Percentiles rank a stretch among this genome's conserved stretches.
Conservation (phyloP, 2,113 vertebrate genomes). For the Seriola aureovittata region DNA sequence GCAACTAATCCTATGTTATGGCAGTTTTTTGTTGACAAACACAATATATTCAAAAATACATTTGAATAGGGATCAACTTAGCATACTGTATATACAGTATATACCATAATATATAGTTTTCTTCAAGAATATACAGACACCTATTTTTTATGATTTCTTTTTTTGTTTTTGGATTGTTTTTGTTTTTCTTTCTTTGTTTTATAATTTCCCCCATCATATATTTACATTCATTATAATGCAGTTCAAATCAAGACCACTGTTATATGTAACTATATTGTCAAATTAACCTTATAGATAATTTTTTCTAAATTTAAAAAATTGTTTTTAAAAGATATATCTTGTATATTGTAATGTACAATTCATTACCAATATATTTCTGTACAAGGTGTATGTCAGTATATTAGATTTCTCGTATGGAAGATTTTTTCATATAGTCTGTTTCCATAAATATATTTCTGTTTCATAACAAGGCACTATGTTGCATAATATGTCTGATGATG, state of each 20-base stretch:
- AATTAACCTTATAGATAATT: no score
- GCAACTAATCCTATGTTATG: neutral
- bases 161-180: neutral
- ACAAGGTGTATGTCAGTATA: neutral
- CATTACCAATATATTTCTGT: no score
- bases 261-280: neutral
- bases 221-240: neutral
- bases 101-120: no score
- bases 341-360: no score
- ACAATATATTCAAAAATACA: neutral
- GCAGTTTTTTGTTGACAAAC: neutral
- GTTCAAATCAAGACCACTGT: neutral
- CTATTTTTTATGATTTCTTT: no score
- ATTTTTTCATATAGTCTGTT: neutral
- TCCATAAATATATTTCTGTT: constrained; percentile 22
- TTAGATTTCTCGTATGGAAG: neutral
- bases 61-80: neutral
- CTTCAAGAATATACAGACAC: no score
- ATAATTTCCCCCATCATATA: neutral
- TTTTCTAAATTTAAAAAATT: no score
- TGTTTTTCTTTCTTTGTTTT: neutral
- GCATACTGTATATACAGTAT: no score
- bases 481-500: constrained; percentile 9
- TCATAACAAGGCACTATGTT: constrained; percentile 18
- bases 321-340: no score